Base-by-base conservation (phyloP, 2,797 vertebrate species). In the Sebastes nivosus region DNA sequence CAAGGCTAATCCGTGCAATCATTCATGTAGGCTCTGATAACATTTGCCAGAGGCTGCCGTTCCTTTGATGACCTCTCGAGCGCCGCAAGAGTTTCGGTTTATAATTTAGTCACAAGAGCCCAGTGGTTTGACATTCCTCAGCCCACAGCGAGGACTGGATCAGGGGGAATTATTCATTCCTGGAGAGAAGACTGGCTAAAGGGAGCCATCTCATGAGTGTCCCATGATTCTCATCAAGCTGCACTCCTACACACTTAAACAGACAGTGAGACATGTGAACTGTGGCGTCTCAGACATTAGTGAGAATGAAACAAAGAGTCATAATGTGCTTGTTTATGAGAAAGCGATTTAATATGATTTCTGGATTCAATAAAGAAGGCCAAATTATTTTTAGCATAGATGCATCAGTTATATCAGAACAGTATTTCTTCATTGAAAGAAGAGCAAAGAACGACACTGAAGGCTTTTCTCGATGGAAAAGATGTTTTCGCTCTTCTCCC, bases 211-310 rank as follows among this genome's bases (percentile, higher is more conserved):
- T 87, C 80, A 91, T 91, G 90, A 93, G 81, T 68, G 84, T 95
- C 95, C 87, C 93, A 84, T 95, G 94, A 93, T 90, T 82, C 87
- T 89, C 87, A 89, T 94, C 82, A 73, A 85, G 84, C 55, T 61
- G 42, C 79, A 38, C 67, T 69, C 82, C 67, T 3, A 66, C 79
- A 72, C 86, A 66, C 80, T 71, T 69, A 70, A 16, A 67, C 64
- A 38, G 42, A 61, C 77, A 77, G 60, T 29, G 64, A 75, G 68
- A 16, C 64, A 70, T 65, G 55, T 42, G 46, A 63, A 70, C 57
- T 77, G 72, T 54, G 42, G 36, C 24, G 46, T 67, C 14, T 38
- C 29, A 13, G 54, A 64, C 22, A 8, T 77, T 16, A 38, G 5
- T 13, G 27, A 25, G 13, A 68, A 8, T 4, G 9, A 36, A 73